These are phyloP conservation scores for Nomada ferruginata DNA, from an alignment of 2,888 invertebrate genomes.

Conservation along the genomic window DNA sequence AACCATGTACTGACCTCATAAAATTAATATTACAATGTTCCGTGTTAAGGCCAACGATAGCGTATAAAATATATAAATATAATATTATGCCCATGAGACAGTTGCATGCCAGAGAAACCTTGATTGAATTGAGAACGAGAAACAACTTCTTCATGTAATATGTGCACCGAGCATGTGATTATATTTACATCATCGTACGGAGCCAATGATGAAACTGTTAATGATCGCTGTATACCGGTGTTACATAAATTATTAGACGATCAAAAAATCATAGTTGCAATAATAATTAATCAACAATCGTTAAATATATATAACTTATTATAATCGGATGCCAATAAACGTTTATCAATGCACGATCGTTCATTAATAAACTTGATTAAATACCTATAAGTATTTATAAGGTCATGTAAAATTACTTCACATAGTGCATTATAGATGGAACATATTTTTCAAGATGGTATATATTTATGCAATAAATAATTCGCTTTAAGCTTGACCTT, in stretches of 20 bases:
- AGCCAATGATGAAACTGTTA: constrained; percentile 13
- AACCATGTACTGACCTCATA: constrained; percentile 11
- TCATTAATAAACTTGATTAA: neutral
- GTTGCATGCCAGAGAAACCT: constrained; percentile 24
- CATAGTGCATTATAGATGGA: constrained; percentile 8
- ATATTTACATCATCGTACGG: constrained; percentile 16
- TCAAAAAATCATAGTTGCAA: constrained; percentile 35
- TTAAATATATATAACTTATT: constrained; percentile 32
- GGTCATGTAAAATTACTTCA: neutral
- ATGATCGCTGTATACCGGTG: constrained; percentile 24
- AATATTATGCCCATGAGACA: constrained; percentile 36
- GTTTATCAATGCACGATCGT: neutral
- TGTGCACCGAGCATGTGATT: constrained; percentile 28
- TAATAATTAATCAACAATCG: constrained; percentile 48
- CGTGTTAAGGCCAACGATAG: constrained; percentile 24
- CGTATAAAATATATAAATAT: constrained; percentile 43
- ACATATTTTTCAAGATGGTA: constrained; percentile 3
- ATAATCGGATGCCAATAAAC: constrained; percentile 18
- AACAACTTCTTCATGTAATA: constrained; percentile 19
- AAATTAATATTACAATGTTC: constrained; percentile 43
- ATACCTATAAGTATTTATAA: neutral
- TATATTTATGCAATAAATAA: constrained; percentile 55
- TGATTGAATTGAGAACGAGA: constrained; percentile 23
- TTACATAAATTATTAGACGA: constrained; percentile 30
- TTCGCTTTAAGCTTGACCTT: constrained; percentile 60